Percentiles rank a stretch among this genome's conserved stretches.
Evolutionary conservation across 2,797 vertebrate species (phyloP).

Genomic region (Hemibagrus guttatus): DNA sequence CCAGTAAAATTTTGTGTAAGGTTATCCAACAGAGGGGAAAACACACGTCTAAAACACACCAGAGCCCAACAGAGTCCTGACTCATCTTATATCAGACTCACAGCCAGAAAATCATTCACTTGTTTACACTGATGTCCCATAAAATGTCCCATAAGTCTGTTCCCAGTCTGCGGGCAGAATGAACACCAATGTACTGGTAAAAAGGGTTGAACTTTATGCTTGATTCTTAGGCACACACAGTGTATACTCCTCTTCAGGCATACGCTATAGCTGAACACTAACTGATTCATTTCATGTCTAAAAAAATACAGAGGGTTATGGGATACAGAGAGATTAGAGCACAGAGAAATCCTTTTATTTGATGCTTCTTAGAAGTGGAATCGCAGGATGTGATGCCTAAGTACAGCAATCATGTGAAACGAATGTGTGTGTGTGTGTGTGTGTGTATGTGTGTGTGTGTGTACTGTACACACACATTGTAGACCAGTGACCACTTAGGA

Average conservation of each 20-base stretch:
- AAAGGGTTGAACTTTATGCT: too few species aligned
- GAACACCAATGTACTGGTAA: too few species aligned
- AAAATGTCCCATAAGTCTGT: too few species aligned
- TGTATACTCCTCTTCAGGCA: neutral
- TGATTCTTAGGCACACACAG: neutral
- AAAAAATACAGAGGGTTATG: too few species aligned
- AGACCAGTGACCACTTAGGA: conserved; percentile 22
- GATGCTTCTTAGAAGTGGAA: conserved; percentile 18
- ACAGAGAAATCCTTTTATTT: neutral
- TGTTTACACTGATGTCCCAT: neutral
- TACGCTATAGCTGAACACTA: neutral
- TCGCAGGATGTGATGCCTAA: conserved; percentile 9
- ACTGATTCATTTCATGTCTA: neutral
- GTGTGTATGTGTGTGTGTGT: neutral
- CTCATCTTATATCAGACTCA: too few species aligned
- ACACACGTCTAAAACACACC: too few species aligned
- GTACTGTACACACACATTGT: conserved; percentile 20
- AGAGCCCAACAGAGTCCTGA: too few species aligned
- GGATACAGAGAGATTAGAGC: too few species aligned
- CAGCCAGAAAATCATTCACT: too few species aligned
- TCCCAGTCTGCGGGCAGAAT: too few species aligned
- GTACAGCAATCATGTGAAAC: conserved; percentile 15
- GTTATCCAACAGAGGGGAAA: too few species aligned
- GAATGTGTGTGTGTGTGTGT: conserved; percentile 1
- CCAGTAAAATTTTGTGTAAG: too few species aligned